Conservation (phyloP, 2,888 invertebrate genomes). For the Sericinus montela region DNA sequence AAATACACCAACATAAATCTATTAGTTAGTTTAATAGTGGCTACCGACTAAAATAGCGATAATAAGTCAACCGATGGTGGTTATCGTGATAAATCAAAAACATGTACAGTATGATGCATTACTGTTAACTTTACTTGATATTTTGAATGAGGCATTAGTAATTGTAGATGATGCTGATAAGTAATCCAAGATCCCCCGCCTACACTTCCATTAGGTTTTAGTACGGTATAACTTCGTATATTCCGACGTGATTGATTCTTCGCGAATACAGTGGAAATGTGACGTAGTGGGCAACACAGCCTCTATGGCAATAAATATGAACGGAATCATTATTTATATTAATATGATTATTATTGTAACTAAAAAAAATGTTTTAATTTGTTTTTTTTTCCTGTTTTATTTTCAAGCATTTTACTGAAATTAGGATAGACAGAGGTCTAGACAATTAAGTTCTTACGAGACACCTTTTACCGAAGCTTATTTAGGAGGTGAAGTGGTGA, state of each 20-base stretch:
- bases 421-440: too few species aligned
- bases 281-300: conserved; percentile 9
- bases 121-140: conserved; percentile 46
- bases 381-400: too few species aligned
- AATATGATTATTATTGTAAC: too few species aligned
- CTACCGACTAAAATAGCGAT: conserved; percentile 54
- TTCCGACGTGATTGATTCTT: conserved; percentile 27
- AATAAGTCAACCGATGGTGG: conserved; percentile 50
- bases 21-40: conserved; percentile 50
- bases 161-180: conserved; percentile 45
- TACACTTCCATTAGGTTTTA: conserved; percentile 31
- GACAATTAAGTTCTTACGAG: too few species aligned
- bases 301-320: background rate
- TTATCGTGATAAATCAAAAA: conserved; percentile 42
- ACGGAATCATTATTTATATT: too few species aligned
- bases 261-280: conserved; percentile 22
- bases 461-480: too few species aligned
- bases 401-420: too few species aligned
- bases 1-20: conserved; percentile 57
- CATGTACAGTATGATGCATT: conserved; percentile 39
- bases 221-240: conserved; percentile 18
- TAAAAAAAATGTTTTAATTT: too few species aligned
- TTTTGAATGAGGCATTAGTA: conserved; percentile 52
- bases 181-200: conserved; percentile 39
- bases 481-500: too few species aligned